Conservation (phyloP, 64 coral and sea anemone genomes). For the Trachythela sp. region DNA sequence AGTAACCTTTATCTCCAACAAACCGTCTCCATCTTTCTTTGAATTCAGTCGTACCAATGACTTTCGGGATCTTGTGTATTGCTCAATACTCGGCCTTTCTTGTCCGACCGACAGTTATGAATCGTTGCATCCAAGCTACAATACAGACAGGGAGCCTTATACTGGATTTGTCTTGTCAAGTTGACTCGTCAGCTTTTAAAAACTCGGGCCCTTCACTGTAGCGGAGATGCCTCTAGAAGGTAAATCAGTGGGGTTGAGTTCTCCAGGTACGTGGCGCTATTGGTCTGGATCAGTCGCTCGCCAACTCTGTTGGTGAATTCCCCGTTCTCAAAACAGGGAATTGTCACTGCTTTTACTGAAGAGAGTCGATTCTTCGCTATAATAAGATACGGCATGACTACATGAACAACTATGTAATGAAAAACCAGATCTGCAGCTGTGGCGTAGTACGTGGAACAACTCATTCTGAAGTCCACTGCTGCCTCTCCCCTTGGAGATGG, state of each 20-base stretch:
- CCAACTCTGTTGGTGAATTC: constrained; percentile 37
- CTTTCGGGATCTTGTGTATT: not conserved
- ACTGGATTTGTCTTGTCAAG: not conserved
- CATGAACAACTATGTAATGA: not conserved
- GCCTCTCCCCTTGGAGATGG: not conserved
- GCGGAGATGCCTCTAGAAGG: not conserved
- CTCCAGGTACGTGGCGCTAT: not conserved
- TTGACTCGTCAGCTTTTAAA: not conserved
- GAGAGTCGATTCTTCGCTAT: constrained; percentile 36
- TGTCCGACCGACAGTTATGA: constrained; percentile 30
- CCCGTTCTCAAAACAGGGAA: constrained; percentile 46
- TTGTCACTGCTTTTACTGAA: constrained; percentile 32
- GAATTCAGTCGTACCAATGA: constrained; percentile 39
- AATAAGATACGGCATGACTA: not conserved
- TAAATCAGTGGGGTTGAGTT: not conserved
- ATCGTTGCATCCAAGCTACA: constrained; percentile 45
- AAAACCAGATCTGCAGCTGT: constrained; percentile 44
- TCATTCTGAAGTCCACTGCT: constrained; percentile 27
- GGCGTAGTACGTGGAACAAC: constrained; percentile 31
- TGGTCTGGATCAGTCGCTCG: not conserved
- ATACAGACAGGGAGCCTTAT: constrained; percentile 16
- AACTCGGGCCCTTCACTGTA: not conserved
- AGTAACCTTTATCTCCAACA: constrained; percentile 43
- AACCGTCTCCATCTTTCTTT: constrained; percentile 38
- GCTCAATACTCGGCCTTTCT: not conserved